phyloP scores from a whole-genome alignment of 2,888 invertebrate genomes.

The Leptogaster cylindrica region DNA sequence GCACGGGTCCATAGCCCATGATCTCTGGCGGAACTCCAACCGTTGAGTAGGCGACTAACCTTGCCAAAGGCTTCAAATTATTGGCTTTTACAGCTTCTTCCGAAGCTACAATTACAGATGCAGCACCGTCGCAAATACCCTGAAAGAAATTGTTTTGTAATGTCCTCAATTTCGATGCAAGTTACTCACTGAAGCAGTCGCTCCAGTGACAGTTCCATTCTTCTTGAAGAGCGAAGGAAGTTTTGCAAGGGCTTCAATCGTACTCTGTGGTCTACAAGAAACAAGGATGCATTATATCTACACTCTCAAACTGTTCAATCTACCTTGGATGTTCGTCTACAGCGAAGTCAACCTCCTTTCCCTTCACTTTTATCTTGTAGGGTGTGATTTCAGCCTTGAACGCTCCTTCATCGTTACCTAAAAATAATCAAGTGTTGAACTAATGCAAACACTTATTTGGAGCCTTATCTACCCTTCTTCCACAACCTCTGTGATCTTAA shows the following conservation, averaged over 20 bases:
- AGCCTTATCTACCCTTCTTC: conserved; percentile 72
- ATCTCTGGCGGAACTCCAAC: conserved; percentile 96
- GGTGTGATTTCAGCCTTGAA: conserved; percentile 92
- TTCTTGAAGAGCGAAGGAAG: conserved; percentile 91
- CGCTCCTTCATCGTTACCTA: conserved; percentile 84
- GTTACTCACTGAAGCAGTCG: conserved; percentile 81
- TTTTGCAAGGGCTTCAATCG: conserved; percentile 82
- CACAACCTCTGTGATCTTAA: conserved; percentile 84
- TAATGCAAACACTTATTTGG: neutral
- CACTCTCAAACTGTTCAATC: too few relatives aligned
- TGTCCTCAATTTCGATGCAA: neutral
- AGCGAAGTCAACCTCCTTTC: conserved; percentile 77
- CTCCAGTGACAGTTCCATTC: conserved; percentile 92
- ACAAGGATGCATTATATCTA: too few relatives aligned
- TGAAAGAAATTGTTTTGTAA: conserved; percentile 8
- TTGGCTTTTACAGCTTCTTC: conserved; percentile 85
- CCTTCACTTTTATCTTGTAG: conserved; percentile 82
- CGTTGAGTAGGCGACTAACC: conserved; percentile 88
- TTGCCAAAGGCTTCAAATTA: conserved; percentile 86
- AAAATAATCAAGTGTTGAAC: neutral
- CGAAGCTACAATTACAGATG: conserved; percentile 86
- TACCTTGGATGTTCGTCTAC: conserved; percentile 88
- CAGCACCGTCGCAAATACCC: conserved; percentile 98
- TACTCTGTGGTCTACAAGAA: conserved; percentile 75
- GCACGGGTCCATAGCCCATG: conserved; percentile 97